phyloP scores from a whole-genome alignment of 2,797 vertebrate species.

The Scomberomorus guttatus region DNA sequence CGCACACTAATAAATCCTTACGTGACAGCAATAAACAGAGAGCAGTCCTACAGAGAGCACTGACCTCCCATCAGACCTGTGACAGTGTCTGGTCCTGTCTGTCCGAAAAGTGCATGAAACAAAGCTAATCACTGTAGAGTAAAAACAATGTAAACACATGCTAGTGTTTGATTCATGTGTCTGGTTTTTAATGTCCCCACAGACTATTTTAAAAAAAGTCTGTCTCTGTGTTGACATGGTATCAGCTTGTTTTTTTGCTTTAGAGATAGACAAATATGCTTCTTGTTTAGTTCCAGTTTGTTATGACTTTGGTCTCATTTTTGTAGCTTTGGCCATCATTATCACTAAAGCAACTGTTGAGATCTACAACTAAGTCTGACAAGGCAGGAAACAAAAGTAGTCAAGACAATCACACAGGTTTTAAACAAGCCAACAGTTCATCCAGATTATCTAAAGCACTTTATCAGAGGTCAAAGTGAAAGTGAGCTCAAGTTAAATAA shows the following conservation, averaged over 20 bases:
- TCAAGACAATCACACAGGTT: neutral
- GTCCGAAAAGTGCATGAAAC: neutral
- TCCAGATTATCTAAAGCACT: neutral
- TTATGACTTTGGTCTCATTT: neutral
- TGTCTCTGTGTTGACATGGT: neutral
- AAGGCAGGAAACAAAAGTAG: neutral
- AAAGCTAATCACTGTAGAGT: neutral
- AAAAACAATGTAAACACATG: neutral
- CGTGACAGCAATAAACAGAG: conserved; percentile 26
- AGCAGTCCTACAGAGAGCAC: neutral
- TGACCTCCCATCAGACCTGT: conserved; percentile 17
- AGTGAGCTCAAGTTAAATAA: too few species aligned
- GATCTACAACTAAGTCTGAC: neutral
- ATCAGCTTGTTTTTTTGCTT: neutral
- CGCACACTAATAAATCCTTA: conserved; percentile 54
- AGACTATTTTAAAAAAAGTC: neutral
- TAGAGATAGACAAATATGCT: neutral
- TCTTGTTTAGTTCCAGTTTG: neutral
- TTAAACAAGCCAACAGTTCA: neutral
- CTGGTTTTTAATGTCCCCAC: neutral
- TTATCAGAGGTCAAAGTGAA: too few species aligned
- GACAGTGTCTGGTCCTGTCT: conserved; percentile 15
- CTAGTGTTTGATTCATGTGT: neutral
- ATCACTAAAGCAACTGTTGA: neutral
- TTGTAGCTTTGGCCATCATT: neutral